These are phyloP conservation scores for Nomada fucata DNA, from an alignment of 2,888 invertebrate genomes.

Conservation along the genomic window DNA sequence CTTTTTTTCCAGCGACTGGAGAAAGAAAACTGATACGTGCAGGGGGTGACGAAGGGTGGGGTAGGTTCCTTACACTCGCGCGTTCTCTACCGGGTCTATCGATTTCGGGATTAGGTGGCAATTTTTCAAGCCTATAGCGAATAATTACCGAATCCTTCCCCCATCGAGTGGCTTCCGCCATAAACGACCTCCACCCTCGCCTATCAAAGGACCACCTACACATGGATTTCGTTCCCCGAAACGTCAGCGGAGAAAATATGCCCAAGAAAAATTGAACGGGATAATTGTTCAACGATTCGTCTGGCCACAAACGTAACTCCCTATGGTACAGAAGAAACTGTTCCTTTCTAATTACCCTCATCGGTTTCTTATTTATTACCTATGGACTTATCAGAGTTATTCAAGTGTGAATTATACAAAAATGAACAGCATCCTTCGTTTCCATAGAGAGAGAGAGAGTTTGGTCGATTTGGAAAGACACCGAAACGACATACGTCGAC, in stretches of 20 bases:
- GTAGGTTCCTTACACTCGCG: conserved; percentile 68
- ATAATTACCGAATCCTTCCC: conserved; percentile 80
- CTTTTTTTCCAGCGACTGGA: conserved; percentile 20
- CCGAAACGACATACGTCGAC: conserved; percentile 53
- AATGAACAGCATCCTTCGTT: too few species aligned
- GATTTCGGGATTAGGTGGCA: conserved; percentile 82
- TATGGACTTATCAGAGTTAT: too few species aligned
- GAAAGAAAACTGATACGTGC: conserved; percentile 57
- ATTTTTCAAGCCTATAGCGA: conserved; percentile 83
- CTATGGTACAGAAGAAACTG: too few species aligned
- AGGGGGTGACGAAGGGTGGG: conserved; percentile 29
- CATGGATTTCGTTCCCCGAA: conserved; percentile 64
- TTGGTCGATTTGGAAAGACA: conserved; percentile 52
- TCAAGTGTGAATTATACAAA: too few species aligned
- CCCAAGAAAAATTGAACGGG: conserved; percentile 53
- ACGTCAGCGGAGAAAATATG: conserved; percentile 66
- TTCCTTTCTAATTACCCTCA: too few species aligned
- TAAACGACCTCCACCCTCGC: conserved; percentile 54
- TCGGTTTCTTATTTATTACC: too few species aligned
- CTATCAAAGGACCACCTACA: conserved; percentile 49
- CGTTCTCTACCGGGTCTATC: conserved; percentile 73
- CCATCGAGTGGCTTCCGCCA: conserved; percentile 57
- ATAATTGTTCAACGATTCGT: conserved; percentile 53
- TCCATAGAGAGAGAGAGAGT: conserved; percentile 1
- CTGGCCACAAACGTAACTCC: too few species aligned